A percentile compares a stretch with the other conserved stretches of the same genome.
These are phyloP conservation scores for Andrena trimmerana DNA, from an alignment of 2,888 invertebrate species.

Conservation along the genomic window DNA sequence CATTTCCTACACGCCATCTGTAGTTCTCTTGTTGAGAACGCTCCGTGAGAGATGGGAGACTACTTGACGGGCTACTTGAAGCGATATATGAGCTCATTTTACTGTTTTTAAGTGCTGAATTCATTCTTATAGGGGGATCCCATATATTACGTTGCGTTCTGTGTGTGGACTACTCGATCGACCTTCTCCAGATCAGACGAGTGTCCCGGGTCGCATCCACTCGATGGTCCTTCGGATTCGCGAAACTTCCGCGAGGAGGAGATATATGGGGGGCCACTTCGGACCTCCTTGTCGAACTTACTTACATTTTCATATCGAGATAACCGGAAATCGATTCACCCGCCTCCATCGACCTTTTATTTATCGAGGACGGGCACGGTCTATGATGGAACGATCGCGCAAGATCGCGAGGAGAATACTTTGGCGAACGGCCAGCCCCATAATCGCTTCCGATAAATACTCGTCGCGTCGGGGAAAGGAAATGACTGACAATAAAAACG, in stretches of 20 bases:
- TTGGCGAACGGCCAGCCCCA: constrained; percentile 46
- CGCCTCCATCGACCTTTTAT: neutral
- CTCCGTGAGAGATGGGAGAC: too few relatives aligned
- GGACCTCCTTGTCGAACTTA: neutral
- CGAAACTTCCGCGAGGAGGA: neutral
- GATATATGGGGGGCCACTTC: neutral
- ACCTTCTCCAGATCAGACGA: neutral
- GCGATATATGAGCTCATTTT: too few relatives aligned
- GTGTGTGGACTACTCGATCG: neutral
- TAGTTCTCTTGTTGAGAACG: too few relatives aligned
- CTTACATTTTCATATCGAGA: constrained; percentile 17
- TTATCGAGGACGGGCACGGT: constrained; percentile 11
- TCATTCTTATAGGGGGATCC: too few relatives aligned
- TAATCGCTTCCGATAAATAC: constrained; percentile 59
- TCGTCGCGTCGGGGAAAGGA: constrained; percentile 23
- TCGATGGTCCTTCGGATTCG: neutral
- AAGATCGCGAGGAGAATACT: constrained; percentile 16
- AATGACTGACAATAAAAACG: constrained; percentile 39
- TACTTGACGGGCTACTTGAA: too few relatives aligned
- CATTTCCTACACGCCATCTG: too few relatives aligned
- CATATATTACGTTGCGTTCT: neutral
- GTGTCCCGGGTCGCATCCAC: neutral
- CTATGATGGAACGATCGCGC: constrained; percentile 19
- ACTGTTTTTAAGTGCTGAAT: too few relatives aligned
- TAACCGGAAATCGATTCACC: constrained; percentile 23